Base-by-base conservation (phyloP, 2,113 vertebrate species). In the Erythrocercus mccallii region DNA sequence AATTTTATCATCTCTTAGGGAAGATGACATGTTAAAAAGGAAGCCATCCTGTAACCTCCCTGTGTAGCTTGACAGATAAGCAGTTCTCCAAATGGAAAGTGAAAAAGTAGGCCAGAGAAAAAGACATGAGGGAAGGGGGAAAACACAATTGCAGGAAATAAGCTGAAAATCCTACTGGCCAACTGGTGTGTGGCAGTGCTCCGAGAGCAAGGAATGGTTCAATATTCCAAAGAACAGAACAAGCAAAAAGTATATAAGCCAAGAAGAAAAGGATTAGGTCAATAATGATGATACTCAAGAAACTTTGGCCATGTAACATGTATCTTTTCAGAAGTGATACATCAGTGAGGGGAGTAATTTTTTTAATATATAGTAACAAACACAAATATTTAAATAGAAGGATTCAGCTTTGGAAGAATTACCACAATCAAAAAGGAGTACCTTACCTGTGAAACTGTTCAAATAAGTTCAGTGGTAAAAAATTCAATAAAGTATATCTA, bases 371-470 rank as follows among this genome's bases (percentile, higher is more conserved):
- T 3, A 68, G 20, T 35, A 74, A 81, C 7, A 70, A 19, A 78
- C 1, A 54, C 4, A 66, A 68, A 27, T 6, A 62, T 50, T 48
- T 85, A 69, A 54, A 77, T 21, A 66, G n/a, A 76, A 77, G 22
- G 10, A 81, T 78, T 65, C 20, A 2, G 53, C 25, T 80, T 73
- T 30, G 60, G 40, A 72, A 51, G 33, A 71, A 70, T 30, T 48
- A 74, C 5, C 44, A 64, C 40, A 69, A 60, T 12, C 21, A 77
- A 61, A 85, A 33, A 70, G 24, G 19, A 85, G 27, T 25, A 81
- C 42, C 91, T 91, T 96, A 99, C 99, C 99, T 99, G 98, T 99
- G 99, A 97, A 99, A 99, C 62, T 99, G 99, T 96, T 99, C 98
- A 96, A 99, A 99, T 54, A 99, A 97, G 97, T 99, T 99, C 97